Percentiles rank a stretch among this genome's conserved stretches.
Evolutionary conservation across 1,140 invertebrate genomes (phyloP).

Genomic region (Wiebesia pumilae): DNA sequence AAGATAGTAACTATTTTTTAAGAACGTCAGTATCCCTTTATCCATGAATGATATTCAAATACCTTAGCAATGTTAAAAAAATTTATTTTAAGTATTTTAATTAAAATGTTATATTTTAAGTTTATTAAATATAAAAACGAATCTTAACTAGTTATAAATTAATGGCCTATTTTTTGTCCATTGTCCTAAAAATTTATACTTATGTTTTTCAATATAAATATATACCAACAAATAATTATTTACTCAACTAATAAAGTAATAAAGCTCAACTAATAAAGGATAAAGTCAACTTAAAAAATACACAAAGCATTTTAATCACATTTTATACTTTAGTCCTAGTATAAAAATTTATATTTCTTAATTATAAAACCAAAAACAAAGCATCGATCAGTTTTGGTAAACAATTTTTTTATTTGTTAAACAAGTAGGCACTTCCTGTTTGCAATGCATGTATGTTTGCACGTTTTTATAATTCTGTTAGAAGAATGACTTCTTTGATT

Average conservation of each 20-base stretch:
- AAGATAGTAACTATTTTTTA: conserved; percentile 43
- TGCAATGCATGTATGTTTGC: conserved; percentile 48
- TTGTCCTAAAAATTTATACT: conserved; percentile 24
- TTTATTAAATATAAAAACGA: background rate
- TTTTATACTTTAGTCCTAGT: background rate
- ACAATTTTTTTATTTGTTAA: conserved; percentile 32
- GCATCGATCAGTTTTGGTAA: conserved; percentile 54
- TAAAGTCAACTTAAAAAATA: background rate
- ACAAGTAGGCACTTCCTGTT: conserved; percentile 34
- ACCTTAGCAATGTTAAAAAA: background rate
- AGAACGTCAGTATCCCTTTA: conserved; percentile 6
- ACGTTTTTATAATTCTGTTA: conserved; percentile 38
- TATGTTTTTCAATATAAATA: background rate
- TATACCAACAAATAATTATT: background rate
- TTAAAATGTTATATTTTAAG: background rate
- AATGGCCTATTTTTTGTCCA: conserved; percentile 44
- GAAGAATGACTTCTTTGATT: background rate
- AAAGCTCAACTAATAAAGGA: no score
- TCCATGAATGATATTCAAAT: conserved; percentile 9
- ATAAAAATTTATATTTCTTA: conserved; percentile 11
- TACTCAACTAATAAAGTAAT: no score
- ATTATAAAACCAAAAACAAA: conserved; percentile 47
- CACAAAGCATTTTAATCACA: background rate
- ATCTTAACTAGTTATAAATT: conserved; percentile 28
- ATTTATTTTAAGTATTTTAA: conserved; percentile 15